phyloP scores from a whole-genome alignment of 2,113 vertebrate species.

The Zapus hudsonius region DNA sequence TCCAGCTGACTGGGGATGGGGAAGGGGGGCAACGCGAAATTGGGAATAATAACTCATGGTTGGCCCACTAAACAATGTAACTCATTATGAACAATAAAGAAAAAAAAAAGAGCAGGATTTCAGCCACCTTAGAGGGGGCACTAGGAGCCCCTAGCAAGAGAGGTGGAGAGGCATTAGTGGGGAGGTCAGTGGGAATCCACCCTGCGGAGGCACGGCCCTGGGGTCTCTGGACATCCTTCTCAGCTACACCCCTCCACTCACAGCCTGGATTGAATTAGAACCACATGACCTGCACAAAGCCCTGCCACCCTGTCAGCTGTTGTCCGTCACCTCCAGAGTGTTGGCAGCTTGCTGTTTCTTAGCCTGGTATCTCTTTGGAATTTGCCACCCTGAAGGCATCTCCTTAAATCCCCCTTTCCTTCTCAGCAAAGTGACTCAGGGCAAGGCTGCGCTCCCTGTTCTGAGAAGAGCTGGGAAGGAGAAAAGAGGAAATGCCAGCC shows the following conservation, averaged over 20 bases:
- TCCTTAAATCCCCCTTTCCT: neutral
- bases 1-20: too few species aligned
- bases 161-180: neutral
- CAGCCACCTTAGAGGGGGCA: neutral
- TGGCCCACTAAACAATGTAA: too few species aligned
- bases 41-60: too few species aligned
- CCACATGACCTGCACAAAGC: neutral
- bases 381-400: neutral
- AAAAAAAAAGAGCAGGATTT: neutral
- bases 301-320: neutral
- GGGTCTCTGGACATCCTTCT: neutral
- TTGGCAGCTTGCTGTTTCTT: neutral
- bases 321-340: neutral
- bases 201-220: neutral
- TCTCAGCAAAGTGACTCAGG: slow-evolving; percentile 51
- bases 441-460: neutral
- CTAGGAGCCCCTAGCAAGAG: rapidly evolving
- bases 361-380: neutral
- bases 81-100: too few species aligned
- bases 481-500: slow-evolving; percentile 5
- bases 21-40: too few species aligned
- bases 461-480: neutral
- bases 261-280: neutral
- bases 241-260: slow-evolving; percentile 7
- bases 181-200: neutral